Evolutionary conservation across 2,113 vertebrate species (phyloP), one percentile per base, ranked within the genome.

Genomic region (Protobothrops mucrosquamatus): DNA sequence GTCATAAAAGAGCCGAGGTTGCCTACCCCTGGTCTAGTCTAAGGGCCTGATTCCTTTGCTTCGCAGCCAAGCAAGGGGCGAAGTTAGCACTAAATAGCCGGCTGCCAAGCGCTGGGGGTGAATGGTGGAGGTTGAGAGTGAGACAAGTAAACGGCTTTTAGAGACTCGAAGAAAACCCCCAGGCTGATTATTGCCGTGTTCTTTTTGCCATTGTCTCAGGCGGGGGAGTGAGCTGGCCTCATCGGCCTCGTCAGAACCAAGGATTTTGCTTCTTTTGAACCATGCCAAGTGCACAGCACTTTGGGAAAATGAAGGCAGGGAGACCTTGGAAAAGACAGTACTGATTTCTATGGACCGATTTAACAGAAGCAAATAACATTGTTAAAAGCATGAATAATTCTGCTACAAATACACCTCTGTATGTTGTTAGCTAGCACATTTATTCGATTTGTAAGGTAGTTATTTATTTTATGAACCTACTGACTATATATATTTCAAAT

Each of bases 31-130:
- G n/a, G n/a, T n/a, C n/a, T n/a, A n/a, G 51, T 95, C 91, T 89
- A 95, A 92, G 97, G 96, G 95, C 94, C 39, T 88, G 97, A 95
- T 95, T 95, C 96, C 95, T 95, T 95, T 94, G 51, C 94, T 97
- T 89, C 39, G 39, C 18, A 55, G 96, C 97, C 95, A 95, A 95
- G 94, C 55, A 93, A 95, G 92, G 93, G 94, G 81, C 92, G 89
- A 95, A 95, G 96, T 93, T 93, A 92, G 96, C 56, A 61, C 94
- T 91, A 48, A 52, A n/a, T 9, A 92, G 91, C 90, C 92, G 93
- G 94, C 93, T 94, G 97, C 91, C 95, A 93, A 95, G 93, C 91
- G 39, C 90, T 52, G 90, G 88, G 88, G 43, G 94, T 85, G 61
- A 94, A 95, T 89, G 94, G 43, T 52, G 26, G 91, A 94, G 93